These are phyloP conservation scores for Zosterops hypoxanthus DNA, from an alignment of 2,113 vertebrate species.

Conservation along the genomic window DNA sequence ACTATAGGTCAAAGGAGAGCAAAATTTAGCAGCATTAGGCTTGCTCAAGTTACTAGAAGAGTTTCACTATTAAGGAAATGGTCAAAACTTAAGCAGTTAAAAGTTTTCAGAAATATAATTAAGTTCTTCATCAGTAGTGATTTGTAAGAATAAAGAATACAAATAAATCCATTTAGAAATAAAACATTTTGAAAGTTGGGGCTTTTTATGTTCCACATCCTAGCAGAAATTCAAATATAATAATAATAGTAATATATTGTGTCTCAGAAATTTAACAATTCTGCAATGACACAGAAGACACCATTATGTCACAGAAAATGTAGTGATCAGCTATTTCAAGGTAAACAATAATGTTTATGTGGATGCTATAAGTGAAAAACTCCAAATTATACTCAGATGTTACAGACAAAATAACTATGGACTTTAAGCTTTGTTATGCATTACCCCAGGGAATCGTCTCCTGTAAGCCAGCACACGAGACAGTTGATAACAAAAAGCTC, in stretches of 20 bases:
- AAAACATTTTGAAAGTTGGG: neutral
- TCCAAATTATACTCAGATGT: neutral
- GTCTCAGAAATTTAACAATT: neutral
- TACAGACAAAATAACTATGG: neutral
- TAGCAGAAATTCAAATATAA: neutral
- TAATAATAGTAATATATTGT: neutral
- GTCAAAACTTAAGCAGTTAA: neutral
- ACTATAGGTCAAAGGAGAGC: neutral
- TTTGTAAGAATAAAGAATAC: neutral
- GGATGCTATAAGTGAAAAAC: neutral
- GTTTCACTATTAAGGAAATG: neutral
- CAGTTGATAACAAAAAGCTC: neutral
- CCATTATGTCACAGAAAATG: neutral
- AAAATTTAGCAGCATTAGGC: neutral
- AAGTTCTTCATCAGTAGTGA: neutral
- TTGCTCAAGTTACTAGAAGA: neutral
- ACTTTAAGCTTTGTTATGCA: neutral
- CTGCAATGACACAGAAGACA: neutral
- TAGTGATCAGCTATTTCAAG: neutral
- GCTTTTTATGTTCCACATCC: neutral
- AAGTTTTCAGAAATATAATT: neutral
- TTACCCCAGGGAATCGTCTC: neutral
- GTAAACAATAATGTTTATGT: neutral
- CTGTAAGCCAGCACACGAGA: neutral
- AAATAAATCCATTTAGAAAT: neutral